Conservation (phyloP, 2,888 invertebrate species). For the Galerucella pusilla region DNA sequence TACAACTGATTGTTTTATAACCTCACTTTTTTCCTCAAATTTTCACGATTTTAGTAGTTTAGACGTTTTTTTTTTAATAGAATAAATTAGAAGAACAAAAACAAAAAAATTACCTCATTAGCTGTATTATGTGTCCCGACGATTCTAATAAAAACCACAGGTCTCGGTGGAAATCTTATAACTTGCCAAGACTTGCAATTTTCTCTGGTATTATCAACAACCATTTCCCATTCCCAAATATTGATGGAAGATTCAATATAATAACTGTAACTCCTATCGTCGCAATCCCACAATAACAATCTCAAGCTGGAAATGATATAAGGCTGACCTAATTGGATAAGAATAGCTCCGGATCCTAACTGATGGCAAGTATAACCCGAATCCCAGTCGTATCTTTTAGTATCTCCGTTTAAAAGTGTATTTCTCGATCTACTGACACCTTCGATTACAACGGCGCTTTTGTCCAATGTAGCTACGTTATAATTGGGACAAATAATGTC, state of each 20-base stretch:
- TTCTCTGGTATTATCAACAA: slow-evolving; percentile 88
- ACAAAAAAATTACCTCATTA: slow-evolving; percentile 78
- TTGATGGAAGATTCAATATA: slow-evolving; percentile 95
- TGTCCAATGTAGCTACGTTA: slow-evolving; percentile 92
- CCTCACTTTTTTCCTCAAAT: too few relatives aligned
- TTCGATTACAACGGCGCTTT: slow-evolving; percentile 94
- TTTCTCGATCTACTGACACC: slow-evolving; percentile 95
- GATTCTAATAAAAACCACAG: slow-evolving; percentile 93
- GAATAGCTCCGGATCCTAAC: slow-evolving; percentile 92
- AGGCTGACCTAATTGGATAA: slow-evolving; percentile 94
- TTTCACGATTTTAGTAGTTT: too few relatives aligned
- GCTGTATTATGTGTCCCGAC: slow-evolving; percentile 97
- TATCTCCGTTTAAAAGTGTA: slow-evolving; percentile 95
- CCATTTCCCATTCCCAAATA: slow-evolving; percentile 90
- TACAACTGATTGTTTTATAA: too few relatives aligned
- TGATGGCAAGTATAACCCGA: slow-evolving; percentile 98
- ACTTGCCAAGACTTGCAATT: slow-evolving; percentile 95
- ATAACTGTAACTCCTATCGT: slow-evolving; percentile 94
- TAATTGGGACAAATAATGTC: slow-evolving; percentile 84
- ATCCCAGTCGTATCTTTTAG: slow-evolving; percentile 97
- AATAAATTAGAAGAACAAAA: too few relatives aligned
- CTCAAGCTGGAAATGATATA: slow-evolving; percentile 91
- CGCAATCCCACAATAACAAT: slow-evolving; percentile 97
- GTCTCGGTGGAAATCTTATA: slow-evolving; percentile 83
- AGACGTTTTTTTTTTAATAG: too few relatives aligned